A percentile compares a stretch with the other conserved stretches of the same genome.
Conservation (phyloP, 2,888 invertebrate genomes). For the Yponomeuta plumbellus region DNA sequence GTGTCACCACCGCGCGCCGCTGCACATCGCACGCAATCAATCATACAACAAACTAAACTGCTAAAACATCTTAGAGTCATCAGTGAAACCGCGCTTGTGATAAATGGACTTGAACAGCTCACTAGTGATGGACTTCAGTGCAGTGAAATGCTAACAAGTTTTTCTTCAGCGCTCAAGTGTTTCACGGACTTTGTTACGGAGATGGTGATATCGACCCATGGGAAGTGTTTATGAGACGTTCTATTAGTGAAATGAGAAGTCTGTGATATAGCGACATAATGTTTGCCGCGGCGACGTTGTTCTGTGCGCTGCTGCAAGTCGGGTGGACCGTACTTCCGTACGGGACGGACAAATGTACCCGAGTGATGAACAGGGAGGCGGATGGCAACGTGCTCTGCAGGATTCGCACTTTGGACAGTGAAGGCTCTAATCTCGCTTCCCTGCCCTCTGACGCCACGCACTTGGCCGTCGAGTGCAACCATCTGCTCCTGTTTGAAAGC, state of each 20-base stretch:
- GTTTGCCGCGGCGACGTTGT: conserved; percentile 59
- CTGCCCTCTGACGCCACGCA: conserved; percentile 81
- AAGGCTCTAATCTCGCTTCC: conserved; percentile 79
- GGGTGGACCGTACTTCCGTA: conserved; percentile 74
- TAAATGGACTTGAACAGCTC: conserved; percentile 36
- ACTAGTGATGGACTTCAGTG: conserved; percentile 51
- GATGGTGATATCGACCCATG: conserved; percentile 76
- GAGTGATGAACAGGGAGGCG: conserved; percentile 57
- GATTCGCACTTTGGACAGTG: conserved; percentile 82
- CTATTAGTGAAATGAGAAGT: conserved; percentile 69
- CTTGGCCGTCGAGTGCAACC: conserved; percentile 85
- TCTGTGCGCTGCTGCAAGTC: conserved; percentile 73
- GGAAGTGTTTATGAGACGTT: conserved; percentile 75
- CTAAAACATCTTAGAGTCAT: conserved; percentile 41
- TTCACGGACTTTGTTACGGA: conserved; percentile 73
- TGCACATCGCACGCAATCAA: conserved; percentile 61
- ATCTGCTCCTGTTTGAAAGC: conserved; percentile 87
- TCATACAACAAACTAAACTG: conserved; percentile 49
- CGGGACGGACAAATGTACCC: conserved; percentile 70
- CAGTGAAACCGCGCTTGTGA: conserved; percentile 41
- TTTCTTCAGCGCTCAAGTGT: conserved; percentile 63
- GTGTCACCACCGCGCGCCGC: conserved; percentile 48
- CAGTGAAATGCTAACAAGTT: conserved; percentile 70
- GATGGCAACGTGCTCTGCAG: conserved; percentile 80
- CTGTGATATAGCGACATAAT: conserved; percentile 60